Base-by-base conservation (phyloP, 2,113 vertebrate genomes). In the Stercorarius parasiticus region DNA sequence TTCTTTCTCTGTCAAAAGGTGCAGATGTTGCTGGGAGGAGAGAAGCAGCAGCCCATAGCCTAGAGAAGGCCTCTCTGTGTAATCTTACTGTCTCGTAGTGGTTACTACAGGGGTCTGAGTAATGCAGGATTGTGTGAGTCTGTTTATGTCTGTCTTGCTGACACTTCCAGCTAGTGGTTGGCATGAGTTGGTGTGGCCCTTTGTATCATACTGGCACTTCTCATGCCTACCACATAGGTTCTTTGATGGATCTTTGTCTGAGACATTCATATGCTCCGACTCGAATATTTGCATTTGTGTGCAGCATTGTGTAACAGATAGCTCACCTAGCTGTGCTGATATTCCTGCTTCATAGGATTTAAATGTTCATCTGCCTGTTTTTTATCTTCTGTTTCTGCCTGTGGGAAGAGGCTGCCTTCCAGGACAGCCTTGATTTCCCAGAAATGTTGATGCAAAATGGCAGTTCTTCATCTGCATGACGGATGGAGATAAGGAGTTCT, bases 401-500 rank as follows among this genome's bases (percentile, higher is more conserved):
- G 27, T 56, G 64, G 64, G 67, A 80, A 92, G 86, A 74, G 47
- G 70, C 43, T 85, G 43, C 61, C 69, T 89, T 95, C 82, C 55
- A 91, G 66, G 55, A 53, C 71, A 92, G 72, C 77, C 38, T 91
- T 55, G 22, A 76, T 66, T 97, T 95, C 90, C 70, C 80, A 86
- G 82, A 93, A 96, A 83, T 62, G 65, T 66, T 91, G 67, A 92
- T 95, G 78, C 71, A 87, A 19, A 89, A 58, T 91, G 67, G 43
- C 74, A 91, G 25, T 53, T 82, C 40, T 87, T 88, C 82, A 80
- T 93, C 78, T 90, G 80, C 66, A 53, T 72, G 82, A 76, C 0
- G 11, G 58, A 88, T 66, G 76, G 55, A 93, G 94, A 95, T 90
- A 72, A 95, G 50, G 69, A 90, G 83, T 62, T 90, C 90, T 92